phyloP scores from a whole-genome alignment of 2,113 vertebrate species.

The Ictidomys tridecemlineatus region DNA sequence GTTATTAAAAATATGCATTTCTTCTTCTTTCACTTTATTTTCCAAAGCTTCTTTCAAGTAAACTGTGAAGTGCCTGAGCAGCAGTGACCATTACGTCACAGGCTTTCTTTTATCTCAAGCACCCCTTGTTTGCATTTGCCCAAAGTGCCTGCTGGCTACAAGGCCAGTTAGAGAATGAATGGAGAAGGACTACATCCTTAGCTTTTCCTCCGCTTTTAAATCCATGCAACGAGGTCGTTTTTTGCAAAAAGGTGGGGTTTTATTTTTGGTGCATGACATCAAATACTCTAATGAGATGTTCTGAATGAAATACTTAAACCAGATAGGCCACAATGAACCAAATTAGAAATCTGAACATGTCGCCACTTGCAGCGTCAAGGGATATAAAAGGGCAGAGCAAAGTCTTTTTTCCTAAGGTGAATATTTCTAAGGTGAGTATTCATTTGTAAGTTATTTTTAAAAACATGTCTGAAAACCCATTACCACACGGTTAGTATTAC shows the following conservation, averaged over 20 bases:
- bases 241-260: constrained; percentile 73
- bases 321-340: constrained; percentile 64
- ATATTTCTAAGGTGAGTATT: constrained; percentile 63
- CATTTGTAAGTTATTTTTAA: constrained; percentile 59
- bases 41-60: constrained; percentile 78
- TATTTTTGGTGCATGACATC: constrained; percentile 56
- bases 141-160: constrained; percentile 16
- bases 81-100: constrained; percentile 61
- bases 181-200: neutral
- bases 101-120: constrained; percentile 1
- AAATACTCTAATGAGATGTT: constrained; percentile 40
- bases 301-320: constrained; percentile 58
- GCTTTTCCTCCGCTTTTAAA: neutral
- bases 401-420: constrained; percentile 38
- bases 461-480: constrained; percentile 59
- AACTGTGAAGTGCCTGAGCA: constrained; percentile 62
- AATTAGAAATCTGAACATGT: constrained; percentile 53
- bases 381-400: constrained; percentile 38
- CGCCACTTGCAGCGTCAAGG: constrained; percentile 33
- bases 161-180: neutral
- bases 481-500: constrained; percentile 19
- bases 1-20: constrained; percentile 80
- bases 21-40: constrained; percentile 54
- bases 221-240: constrained; percentile 30
- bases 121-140: neutral